Conservation (phyloP, 35 echinoderm and acorn worm genomes). For the Lytechinus pictus region DNA sequence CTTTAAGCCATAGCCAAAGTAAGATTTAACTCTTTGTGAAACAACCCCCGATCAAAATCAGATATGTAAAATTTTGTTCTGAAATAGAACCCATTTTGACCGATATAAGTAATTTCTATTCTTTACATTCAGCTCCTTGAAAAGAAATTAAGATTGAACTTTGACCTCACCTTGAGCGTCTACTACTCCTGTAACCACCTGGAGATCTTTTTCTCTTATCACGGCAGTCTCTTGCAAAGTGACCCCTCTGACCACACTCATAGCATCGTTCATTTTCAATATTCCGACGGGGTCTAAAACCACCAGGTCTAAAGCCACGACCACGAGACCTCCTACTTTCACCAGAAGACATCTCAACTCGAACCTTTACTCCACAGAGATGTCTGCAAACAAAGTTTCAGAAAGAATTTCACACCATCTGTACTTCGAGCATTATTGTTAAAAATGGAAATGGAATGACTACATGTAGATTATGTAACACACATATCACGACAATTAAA, state of each 20-base stretch:
- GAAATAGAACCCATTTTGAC: too few species aligned
- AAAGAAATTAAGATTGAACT: background rate
- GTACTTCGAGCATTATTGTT: too few species aligned
- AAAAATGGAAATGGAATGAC: too few species aligned
- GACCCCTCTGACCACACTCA: slow-evolving; percentile 70
- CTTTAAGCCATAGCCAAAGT: too few species aligned
- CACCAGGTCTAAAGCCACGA: background rate
- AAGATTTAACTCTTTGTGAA: too few species aligned
- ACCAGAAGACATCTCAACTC: slow-evolving; percentile 63
- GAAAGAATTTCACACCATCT: too few species aligned
- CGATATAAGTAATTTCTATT: too few species aligned
- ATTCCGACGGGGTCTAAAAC: background rate
- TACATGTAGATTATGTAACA: too few species aligned
- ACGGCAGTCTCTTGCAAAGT: slow-evolving; percentile 68
- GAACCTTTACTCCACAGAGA: slow-evolving; percentile 57
- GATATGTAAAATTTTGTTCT: too few species aligned
- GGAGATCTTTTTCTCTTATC: background rate
- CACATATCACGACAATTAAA: too few species aligned
- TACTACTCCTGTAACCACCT: slow-evolving; percentile 1
- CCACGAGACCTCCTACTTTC: slow-evolving; percentile 42
- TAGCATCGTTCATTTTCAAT: slow-evolving; percentile 71
- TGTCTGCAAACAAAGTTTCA: background rate
- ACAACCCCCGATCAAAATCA: too few species aligned
- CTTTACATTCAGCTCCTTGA: too few species aligned
- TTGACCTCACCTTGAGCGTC: background rate